phyloP scores from a whole-genome alignment of 2,797 vertebrate species.

The Fringilla coelebs region DNA sequence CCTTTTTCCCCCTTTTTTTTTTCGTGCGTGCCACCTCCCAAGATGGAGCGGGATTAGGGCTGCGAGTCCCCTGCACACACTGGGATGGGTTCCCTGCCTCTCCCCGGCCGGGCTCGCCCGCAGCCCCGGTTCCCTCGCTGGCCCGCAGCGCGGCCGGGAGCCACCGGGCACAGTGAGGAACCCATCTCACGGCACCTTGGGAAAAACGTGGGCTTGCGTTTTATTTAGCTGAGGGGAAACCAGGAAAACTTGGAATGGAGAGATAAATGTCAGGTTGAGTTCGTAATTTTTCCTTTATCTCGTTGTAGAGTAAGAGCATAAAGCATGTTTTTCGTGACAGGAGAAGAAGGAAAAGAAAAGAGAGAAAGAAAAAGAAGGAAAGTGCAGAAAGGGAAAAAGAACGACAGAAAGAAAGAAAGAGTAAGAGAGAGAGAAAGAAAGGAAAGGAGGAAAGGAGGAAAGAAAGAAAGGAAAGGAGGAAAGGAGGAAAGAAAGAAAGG shows the following conservation, averaged over 20 bases:
- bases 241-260: not conserved
- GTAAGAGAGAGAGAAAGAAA: no score
- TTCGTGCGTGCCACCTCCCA: not conserved
- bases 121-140: not conserved
- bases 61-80: not conserved
- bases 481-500: not conserved
- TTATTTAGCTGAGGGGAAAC: not conserved
- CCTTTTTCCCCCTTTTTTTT: fast-evolving
- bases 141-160: not conserved
- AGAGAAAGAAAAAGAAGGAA: fast-evolving
- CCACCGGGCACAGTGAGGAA: not conserved
- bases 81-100: not conserved
- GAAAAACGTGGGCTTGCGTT: not conserved
- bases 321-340: not conserved
- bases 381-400: fast-evolving
- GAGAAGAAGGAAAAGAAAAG: not conserved
- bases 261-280: not conserved
- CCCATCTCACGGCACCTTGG: not conserved
- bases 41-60: not conserved
- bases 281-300: not conserved
- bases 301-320: not conserved
- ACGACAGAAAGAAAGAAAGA: no score
- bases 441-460: fast-evolving
- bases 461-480: fast-evolving
- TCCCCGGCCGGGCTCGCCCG: not conserved